phyloP scores from a whole-genome alignment of 2,888 invertebrate species.

The Netelia inedita region DNA sequence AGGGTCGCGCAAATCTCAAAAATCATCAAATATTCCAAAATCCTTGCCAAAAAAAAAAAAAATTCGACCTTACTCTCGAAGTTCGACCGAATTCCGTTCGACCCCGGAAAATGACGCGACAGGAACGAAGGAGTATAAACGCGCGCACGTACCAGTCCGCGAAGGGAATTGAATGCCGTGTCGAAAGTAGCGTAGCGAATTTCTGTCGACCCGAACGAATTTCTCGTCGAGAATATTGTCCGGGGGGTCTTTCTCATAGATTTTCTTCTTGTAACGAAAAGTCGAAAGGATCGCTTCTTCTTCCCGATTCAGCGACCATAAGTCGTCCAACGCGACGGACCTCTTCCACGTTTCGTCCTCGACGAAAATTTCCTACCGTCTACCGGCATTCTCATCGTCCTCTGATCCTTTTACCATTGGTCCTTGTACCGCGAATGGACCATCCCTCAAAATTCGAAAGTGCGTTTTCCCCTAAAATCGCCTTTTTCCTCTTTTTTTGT shows the following conservation, averaged over 20 bases:
- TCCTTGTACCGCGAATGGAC: constrained; percentile 63
- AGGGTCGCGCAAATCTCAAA: too few relatives aligned
- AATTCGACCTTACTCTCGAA: too few relatives aligned
- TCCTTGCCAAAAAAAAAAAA: too few relatives aligned
- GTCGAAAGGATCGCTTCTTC: constrained; percentile 34
- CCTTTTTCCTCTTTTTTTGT: background rate
- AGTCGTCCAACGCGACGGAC: constrained; percentile 28
- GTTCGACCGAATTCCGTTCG: too few relatives aligned
- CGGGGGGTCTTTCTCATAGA: constrained; percentile 65
- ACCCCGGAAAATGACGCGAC: too few relatives aligned
- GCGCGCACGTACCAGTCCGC: background rate
- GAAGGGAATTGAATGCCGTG: constrained; percentile 71
- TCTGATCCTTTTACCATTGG: constrained; percentile 37
- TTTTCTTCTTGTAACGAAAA: constrained; percentile 10
- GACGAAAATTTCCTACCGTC: constrained; percentile 16
- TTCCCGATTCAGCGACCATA: too few relatives aligned
- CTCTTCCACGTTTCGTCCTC: constrained; percentile 24
- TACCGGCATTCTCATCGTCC: constrained; percentile 4
- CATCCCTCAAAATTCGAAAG: constrained; percentile 69
- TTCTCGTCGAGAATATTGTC: constrained; percentile 76
- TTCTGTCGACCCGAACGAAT: constrained; percentile 82
- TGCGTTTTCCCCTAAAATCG: constrained; percentile 2
- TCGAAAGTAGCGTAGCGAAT: constrained; percentile 81
- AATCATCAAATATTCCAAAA: too few relatives aligned
- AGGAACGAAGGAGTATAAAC: background rate